A percentile compares a stretch with the other conserved stretches of the same genome.
Evolutionary conservation across 2,888 invertebrate species (phyloP).

Genomic region (Criorhina ranunculi): DNA sequence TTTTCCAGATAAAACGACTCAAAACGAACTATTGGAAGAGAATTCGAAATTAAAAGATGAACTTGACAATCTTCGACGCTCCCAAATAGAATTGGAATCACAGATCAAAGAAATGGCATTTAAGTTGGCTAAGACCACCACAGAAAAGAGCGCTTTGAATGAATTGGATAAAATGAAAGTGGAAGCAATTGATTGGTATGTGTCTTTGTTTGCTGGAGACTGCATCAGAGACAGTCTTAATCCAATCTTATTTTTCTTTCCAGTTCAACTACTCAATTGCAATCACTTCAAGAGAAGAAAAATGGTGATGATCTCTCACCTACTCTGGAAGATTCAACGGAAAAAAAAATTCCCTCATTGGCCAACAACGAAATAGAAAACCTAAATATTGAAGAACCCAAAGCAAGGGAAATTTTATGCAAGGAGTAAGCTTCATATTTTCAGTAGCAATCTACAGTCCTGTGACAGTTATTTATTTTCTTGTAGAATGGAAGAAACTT

Average conservation of each 20-base stretch:
- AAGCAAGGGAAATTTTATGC: conserved; percentile 82
- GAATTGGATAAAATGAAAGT: conserved; percentile 82
- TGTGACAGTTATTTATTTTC: not conserved
- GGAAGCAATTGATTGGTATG: conserved; percentile 81
- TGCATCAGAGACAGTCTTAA: too few relatives aligned
- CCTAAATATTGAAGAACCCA: conserved; percentile 80
- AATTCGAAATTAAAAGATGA: conserved; percentile 81
- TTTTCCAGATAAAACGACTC: conserved; percentile 81
- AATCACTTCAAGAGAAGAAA: conserved; percentile 79
- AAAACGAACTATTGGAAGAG: conserved; percentile 81
- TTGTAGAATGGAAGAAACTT: conserved; percentile 83
- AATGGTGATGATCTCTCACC: conserved; percentile 70
- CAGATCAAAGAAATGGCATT: conserved; percentile 80
- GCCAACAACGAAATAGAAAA: conserved; percentile 82
- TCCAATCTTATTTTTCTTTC: conserved; percentile 8
- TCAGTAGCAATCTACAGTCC: not conserved
- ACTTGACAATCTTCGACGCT: conserved; percentile 79
- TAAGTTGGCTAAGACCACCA: conserved; percentile 80
- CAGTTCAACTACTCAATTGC: conserved; percentile 79
- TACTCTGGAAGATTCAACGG: conserved; percentile 79
- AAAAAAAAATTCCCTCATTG: conserved; percentile 82
- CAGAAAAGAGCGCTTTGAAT: conserved; percentile 81
- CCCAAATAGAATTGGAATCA: conserved; percentile 79
- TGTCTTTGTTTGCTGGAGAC: not conserved
- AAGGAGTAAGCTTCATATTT: conserved; percentile 80